These are phyloP conservation scores for Corythornis leucogaster DNA, from an alignment of 2,797 vertebrate species.

Conservation along the genomic window DNA sequence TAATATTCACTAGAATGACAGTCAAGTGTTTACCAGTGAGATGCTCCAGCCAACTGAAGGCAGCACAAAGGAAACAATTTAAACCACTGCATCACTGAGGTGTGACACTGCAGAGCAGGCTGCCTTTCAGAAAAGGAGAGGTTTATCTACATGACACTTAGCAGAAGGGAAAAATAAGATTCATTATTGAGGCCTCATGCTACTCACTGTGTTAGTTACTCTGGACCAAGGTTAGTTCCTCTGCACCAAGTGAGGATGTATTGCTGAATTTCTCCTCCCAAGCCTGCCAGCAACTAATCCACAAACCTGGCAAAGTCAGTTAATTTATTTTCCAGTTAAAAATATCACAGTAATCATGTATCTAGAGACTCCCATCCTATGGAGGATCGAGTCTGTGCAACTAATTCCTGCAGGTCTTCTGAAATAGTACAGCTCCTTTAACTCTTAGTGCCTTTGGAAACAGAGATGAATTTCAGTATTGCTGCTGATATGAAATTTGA, in stretches of 20 bases:
- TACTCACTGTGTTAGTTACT: neutral
- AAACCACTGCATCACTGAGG: neutral
- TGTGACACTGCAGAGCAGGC: neutral
- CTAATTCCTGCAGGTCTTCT: neutral
- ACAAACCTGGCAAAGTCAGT: neutral
- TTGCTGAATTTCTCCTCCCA: neutral
- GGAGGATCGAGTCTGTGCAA: accelerated
- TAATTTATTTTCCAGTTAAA: neutral
- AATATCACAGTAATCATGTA: neutral
- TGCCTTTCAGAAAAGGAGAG: neutral
- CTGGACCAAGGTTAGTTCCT: neutral
- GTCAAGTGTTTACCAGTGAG: neutral
- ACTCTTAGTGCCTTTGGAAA: neutral
- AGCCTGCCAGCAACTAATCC: neutral
- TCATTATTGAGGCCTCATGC: neutral
- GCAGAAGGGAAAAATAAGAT: neutral
- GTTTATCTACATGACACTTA: neutral
- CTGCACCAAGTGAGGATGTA: neutral
- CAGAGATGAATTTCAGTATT: neutral
- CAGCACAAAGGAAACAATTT: neutral
- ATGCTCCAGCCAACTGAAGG: neutral
- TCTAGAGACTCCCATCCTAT: neutral
- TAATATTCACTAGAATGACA: neutral
- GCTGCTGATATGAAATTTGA: neutral
- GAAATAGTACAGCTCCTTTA: neutral